Conservation (phyloP, 1,140 invertebrate species). For the Helicoverpa zea region DNA sequence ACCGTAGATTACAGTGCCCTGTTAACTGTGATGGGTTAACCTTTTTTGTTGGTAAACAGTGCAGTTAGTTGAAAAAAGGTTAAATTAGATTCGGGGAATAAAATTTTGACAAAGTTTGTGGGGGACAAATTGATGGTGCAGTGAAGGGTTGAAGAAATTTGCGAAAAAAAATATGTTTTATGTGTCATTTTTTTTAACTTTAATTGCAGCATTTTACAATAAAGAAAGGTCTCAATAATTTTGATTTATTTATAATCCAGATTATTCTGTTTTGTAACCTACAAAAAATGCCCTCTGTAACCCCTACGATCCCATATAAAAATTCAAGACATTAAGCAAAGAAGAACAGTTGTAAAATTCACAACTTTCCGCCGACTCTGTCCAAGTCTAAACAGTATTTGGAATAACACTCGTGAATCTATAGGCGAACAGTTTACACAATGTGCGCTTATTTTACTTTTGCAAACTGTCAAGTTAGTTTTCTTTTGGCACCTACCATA, state of each 20-base stretch:
- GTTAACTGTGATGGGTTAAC: slow-evolving; percentile 13
- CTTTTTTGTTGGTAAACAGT: slow-evolving; percentile 28
- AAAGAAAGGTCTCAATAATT: background rate
- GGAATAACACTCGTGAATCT: slow-evolving; percentile 36
- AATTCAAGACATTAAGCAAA: slow-evolving; percentile 35
- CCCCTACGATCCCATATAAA: slow-evolving; percentile 3
- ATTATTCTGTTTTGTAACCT: background rate
- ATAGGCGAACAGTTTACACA: slow-evolving; percentile 25
- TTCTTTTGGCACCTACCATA: background rate
- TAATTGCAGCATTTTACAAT: background rate
- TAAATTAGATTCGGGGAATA: background rate
- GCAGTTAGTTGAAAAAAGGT: background rate
- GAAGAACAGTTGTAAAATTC: slow-evolving; percentile 39
- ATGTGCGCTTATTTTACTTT: slow-evolving; percentile 39
- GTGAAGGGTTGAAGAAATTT: background rate
- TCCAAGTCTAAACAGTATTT: slow-evolving; percentile 17
- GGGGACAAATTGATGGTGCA: background rate
- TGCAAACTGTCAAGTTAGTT: slow-evolving; percentile 33
- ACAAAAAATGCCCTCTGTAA: background rate
- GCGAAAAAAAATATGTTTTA: too few relatives aligned
- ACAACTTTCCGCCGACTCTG: slow-evolving; percentile 34
- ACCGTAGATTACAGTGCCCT: slow-evolving; percentile 34
- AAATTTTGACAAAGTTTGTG: background rate
- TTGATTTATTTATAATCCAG: background rate
- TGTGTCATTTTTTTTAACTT: too few relatives aligned